These are phyloP conservation scores for Perizoma flavofasciatum DNA, from an alignment of 2,888 invertebrate genomes.

Conservation along the genomic window DNA sequence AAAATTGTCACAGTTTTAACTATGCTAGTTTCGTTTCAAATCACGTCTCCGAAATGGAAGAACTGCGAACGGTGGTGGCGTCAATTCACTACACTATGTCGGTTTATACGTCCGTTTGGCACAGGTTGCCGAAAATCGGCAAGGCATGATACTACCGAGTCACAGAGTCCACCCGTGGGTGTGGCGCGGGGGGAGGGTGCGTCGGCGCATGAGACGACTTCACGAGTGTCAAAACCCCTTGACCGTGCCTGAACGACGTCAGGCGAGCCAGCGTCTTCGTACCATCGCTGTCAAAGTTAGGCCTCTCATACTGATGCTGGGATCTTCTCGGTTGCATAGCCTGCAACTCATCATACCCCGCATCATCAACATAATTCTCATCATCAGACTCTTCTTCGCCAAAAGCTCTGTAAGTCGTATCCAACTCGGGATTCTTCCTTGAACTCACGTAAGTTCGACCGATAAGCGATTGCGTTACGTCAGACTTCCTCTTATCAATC, in stretches of 20 bases:
- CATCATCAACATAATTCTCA: constrained; percentile 71
- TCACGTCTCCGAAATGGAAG: constrained; percentile 51
- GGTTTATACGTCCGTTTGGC: constrained; percentile 82
- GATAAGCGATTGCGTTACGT: constrained; percentile 73
- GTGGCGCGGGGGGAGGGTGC: constrained; percentile 72
- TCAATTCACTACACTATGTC: constrained; percentile 60
- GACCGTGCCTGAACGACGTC: constrained; percentile 74
- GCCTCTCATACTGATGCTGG: constrained; percentile 78
- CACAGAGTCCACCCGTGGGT: constrained; percentile 73
- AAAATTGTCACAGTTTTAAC: constrained; percentile 16
- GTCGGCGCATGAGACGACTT: constrained; percentile 61
- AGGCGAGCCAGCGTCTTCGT: constrained; percentile 68
- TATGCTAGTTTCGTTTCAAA: constrained; percentile 7
- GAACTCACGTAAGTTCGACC: constrained; percentile 76
- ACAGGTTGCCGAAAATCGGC: constrained; percentile 82
- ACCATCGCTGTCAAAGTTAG: constrained; percentile 74
- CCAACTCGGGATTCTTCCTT: constrained; percentile 74
- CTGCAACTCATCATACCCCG: constrained; percentile 75
- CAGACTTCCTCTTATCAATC: constrained; percentile 65
- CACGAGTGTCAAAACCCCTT: constrained; percentile 53
- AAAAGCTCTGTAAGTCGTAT: constrained; percentile 75
- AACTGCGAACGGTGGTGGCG: constrained; percentile 57
- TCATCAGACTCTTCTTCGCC: constrained; percentile 76
- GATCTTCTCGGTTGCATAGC: constrained; percentile 71
- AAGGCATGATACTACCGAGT: constrained; percentile 82